Evolutionary conservation across 2,888 invertebrate species (phyloP).

Genomic region (Napeogenes sylphis): DNA sequence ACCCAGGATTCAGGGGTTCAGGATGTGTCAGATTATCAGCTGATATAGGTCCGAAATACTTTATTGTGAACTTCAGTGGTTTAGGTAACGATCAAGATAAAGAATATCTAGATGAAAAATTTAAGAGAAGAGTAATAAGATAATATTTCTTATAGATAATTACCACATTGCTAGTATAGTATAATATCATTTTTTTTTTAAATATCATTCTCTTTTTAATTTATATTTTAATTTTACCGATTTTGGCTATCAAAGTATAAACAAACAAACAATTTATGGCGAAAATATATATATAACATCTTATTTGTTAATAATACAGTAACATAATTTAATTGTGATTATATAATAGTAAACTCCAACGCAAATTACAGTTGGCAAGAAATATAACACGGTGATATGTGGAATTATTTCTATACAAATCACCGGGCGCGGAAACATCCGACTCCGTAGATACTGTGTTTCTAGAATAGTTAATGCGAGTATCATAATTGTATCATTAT

Average conservation of each 20-base stretch:
- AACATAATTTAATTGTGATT: conserved; percentile 55
- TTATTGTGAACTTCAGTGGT: conserved; percentile 22
- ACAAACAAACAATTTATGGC: too few species aligned
- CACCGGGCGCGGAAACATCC: conserved; percentile 38
- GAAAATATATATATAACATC: background rate
- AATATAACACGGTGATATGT: conserved; percentile 48
- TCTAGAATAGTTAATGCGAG: conserved; percentile 16
- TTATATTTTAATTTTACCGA: too few species aligned
- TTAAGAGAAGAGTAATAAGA: too few species aligned
- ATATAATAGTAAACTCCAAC: conserved; percentile 44
- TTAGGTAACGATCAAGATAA: background rate
- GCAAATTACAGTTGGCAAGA: conserved; percentile 69
- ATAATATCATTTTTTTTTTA: too few species aligned
- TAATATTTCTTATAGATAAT: too few species aligned
- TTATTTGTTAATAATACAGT: background rate
- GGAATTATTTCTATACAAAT: conserved; percentile 71
- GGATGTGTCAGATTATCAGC: conserved; percentile 38
- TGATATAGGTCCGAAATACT: conserved; percentile 62
- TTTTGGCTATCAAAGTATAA: too few species aligned
- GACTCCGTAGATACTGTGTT: conserved; percentile 23
- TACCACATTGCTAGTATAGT: too few species aligned
- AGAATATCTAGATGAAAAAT: background rate
- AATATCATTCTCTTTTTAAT: too few species aligned
- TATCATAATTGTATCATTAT: background rate
- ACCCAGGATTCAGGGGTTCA: conserved; percentile 45